Conservation (phyloP, 1,140 invertebrate species). For the Polypedilum vanderplanki region DNA sequence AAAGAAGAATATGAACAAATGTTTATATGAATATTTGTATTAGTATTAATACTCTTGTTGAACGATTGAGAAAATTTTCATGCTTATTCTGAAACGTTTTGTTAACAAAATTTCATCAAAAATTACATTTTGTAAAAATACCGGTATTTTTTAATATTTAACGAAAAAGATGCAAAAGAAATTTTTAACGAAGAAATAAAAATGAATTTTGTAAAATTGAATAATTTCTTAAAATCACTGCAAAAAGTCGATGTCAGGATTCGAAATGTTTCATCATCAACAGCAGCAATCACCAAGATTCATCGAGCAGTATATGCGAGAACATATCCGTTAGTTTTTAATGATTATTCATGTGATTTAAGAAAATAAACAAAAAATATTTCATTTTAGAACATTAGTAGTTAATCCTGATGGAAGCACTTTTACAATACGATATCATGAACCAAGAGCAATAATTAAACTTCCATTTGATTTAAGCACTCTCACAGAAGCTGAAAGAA, state of each 20-base stretch:
- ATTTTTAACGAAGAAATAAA: too few relatives aligned
- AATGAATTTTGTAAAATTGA: too few relatives aligned
- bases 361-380: background rate
- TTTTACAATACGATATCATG: slow-evolving; percentile 69
- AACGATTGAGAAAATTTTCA: too few relatives aligned
- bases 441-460: slow-evolving; percentile 80
- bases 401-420: slow-evolving; percentile 78
- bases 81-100: too few relatives aligned
- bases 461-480: slow-evolving; percentile 67
- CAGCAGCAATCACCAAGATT: slow-evolving; percentile 61
- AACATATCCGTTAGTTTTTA: slow-evolving; percentile 52
- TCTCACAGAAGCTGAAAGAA: slow-evolving; percentile 62
- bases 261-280: slow-evolving; percentile 40
- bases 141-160: too few relatives aligned
- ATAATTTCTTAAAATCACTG: background rate
- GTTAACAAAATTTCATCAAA: too few relatives aligned
- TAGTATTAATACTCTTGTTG: too few relatives aligned
- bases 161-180: too few relatives aligned
- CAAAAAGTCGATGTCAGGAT: background rate
- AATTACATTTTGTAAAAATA: too few relatives aligned
- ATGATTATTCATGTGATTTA: background rate
- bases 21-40: too few relatives aligned
- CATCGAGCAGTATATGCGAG: slow-evolving; percentile 60
- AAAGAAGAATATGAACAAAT: too few relatives aligned
- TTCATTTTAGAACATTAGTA: slow-evolving; percentile 49